These are phyloP conservation scores for Phacellophora camtschatica DNA, from an alignment of 30 jellyfish, hydroid and myxozoan species.

Conservation along the genomic window DNA sequence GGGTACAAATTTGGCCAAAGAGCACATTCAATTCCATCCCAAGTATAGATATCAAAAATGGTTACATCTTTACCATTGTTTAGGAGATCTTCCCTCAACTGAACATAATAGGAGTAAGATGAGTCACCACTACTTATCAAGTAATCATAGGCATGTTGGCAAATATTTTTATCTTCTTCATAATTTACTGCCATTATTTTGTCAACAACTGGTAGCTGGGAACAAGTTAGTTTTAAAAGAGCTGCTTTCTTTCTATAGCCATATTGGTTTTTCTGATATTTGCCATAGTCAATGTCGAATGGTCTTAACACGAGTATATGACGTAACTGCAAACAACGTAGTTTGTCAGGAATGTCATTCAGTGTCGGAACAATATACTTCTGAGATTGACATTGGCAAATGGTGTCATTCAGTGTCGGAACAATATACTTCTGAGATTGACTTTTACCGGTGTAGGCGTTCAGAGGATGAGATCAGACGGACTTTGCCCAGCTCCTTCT, in stretches of 20 bases:
- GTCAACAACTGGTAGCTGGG: neutral
- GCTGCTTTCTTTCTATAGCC: constrained; percentile 24
- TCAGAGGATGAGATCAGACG: neutral
- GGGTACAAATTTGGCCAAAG: constrained; percentile 48
- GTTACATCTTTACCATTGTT: neutral
- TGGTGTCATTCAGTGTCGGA: neutral
- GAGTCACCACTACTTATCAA: neutral
- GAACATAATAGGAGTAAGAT: neutral
- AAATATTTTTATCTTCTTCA: neutral
- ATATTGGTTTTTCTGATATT: neutral
- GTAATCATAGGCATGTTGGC: neutral
- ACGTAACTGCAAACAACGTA: neutral
- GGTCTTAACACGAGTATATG: neutral
- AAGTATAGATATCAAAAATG: neutral
- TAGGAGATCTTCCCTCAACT: neutral
- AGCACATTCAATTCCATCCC: constrained; percentile 45
- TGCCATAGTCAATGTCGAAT: constrained; percentile 9
- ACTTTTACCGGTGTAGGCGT: neutral
- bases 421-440: neutral
- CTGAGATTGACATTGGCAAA: neutral
- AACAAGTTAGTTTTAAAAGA: neutral
- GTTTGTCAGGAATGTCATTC: neutral
- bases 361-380: neutral
- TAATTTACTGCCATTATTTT: neutral
- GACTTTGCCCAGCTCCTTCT: too few relatives aligned